A percentile compares a stretch with the other conserved stretches of the same genome.
These are phyloP conservation scores for Zapus hudsonius DNA, from an alignment of 2,113 vertebrate species.

Conservation along the genomic window DNA sequence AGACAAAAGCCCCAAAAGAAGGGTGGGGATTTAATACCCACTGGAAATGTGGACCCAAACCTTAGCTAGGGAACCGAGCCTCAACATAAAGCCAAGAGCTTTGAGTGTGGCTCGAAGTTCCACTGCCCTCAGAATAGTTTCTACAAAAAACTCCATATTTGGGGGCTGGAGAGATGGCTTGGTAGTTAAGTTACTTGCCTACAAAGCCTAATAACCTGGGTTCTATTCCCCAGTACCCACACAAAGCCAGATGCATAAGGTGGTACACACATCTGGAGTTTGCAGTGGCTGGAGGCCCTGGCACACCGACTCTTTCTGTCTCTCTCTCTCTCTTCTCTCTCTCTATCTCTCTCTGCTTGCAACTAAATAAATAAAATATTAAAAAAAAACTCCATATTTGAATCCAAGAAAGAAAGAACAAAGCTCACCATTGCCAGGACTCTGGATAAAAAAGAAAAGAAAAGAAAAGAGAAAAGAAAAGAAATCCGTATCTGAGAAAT, in stretches of 20 bases:
- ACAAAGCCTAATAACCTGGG: no score
- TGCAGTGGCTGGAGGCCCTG: no score
- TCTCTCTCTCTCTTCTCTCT: no score
- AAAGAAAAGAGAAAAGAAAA: neutral
- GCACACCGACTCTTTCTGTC: no score
- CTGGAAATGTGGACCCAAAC: neutral
- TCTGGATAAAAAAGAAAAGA: neutral
- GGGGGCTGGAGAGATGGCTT: no score
- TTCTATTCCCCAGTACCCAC: no score
- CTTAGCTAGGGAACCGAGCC: neutral
- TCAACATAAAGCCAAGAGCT: neutral
- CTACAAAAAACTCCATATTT: neutral
- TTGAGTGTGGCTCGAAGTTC: conserved; percentile 34
- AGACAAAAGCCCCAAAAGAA: neutral
- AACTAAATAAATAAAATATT: no score
- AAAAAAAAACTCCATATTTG: no score
- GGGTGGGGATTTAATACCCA: neutral
- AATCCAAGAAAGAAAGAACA: neutral
- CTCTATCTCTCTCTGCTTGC: no score
- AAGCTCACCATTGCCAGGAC: neutral
- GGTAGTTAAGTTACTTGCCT: no score
- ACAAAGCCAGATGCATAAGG: no score
- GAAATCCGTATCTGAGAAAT: neutral
- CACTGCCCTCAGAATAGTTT: neutral
- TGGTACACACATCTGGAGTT: no score